Evolutionary conservation across 2,113 vertebrate genomes (phyloP).

Genomic region (Neomonachus schauinslandi): DNA sequence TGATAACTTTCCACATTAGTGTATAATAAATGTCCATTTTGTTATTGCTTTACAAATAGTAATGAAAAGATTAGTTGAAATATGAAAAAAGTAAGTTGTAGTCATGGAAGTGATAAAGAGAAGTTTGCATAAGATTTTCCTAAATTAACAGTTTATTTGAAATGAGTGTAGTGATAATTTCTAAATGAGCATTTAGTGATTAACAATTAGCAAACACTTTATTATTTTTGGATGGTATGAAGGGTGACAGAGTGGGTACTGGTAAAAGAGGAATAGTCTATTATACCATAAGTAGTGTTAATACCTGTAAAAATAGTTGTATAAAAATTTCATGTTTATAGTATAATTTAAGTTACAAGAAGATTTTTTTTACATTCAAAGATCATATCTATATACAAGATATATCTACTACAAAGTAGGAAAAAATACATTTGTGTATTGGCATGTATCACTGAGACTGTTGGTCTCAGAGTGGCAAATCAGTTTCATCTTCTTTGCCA

Average conservation of each 20-base stretch:
- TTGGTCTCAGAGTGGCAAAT: neutral
- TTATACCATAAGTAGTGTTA: neutral
- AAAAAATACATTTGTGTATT: neutral
- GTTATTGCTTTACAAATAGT: slow-evolving; percentile 4
- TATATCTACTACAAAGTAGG: neutral
- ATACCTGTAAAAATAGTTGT: neutral
- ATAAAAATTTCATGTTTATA: neutral
- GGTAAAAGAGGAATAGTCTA: neutral
- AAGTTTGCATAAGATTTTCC: neutral
- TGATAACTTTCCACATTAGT: slow-evolving; percentile 66
- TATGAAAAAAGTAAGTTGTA: neutral
- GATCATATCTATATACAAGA: neutral
- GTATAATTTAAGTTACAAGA: neutral
- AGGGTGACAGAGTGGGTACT: neutral
- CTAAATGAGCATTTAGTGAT: neutral
- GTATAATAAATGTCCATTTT: slow-evolving; percentile 32
- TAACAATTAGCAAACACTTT: neutral
- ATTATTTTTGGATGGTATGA: neutral
- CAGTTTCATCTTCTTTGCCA: neutral
- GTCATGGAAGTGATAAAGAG: slow-evolving; percentile 17
- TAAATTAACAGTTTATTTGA: neutral
- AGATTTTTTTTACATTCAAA: neutral
- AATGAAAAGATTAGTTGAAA: slow-evolving; percentile 49
- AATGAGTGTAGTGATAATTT: neutral
- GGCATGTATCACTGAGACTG: neutral